phyloP scores from a whole-genome alignment of 2,797 vertebrate genomes.

The Microchirus variegatus region DNA sequence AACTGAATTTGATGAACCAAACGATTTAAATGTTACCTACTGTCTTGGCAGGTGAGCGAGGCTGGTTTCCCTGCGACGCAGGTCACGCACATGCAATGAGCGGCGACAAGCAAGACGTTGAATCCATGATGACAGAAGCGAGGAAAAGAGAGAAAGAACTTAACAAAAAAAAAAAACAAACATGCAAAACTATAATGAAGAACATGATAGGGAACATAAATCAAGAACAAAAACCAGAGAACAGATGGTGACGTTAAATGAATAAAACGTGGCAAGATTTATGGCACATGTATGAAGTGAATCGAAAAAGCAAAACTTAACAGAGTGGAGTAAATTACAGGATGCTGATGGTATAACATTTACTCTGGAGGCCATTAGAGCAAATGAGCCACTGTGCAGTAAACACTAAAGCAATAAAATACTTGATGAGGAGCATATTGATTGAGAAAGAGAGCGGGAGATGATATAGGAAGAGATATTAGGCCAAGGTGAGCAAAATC shows the following conservation, averaged over 20 bases:
- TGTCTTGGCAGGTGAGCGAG: conserved; percentile 82
- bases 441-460: conserved; percentile 57
- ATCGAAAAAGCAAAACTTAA: conserved; percentile 67
- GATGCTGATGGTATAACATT: conserved; percentile 74
- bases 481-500: conserved; percentile 37
- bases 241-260: conserved; percentile 53
- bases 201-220: conserved; percentile 24
- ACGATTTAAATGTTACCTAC: conserved; percentile 80
- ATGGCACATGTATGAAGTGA: conserved; percentile 56
- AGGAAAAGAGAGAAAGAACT: conserved; percentile 21
- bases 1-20: background rate
- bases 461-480: conserved; percentile 48
- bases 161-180: conserved; percentile 52
- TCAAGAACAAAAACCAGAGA: conserved; percentile 45
- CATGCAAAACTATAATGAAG: conserved; percentile 53
- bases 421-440: conserved; percentile 75
- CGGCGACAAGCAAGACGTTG: conserved; percentile 45
- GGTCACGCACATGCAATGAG: conserved; percentile 58
- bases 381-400: conserved; percentile 77
- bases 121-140: conserved; percentile 46
- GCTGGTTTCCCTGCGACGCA: conserved; percentile 75
- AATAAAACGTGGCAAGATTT: conserved; percentile 47
- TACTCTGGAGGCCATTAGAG: conserved; percentile 73
- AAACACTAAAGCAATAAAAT: conserved; percentile 78
- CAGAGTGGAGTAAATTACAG: conserved; percentile 67